These are phyloP conservation scores for Loxodonta africana DNA, from an alignment of 2,113 vertebrate species.

Conservation along the genomic window DNA sequence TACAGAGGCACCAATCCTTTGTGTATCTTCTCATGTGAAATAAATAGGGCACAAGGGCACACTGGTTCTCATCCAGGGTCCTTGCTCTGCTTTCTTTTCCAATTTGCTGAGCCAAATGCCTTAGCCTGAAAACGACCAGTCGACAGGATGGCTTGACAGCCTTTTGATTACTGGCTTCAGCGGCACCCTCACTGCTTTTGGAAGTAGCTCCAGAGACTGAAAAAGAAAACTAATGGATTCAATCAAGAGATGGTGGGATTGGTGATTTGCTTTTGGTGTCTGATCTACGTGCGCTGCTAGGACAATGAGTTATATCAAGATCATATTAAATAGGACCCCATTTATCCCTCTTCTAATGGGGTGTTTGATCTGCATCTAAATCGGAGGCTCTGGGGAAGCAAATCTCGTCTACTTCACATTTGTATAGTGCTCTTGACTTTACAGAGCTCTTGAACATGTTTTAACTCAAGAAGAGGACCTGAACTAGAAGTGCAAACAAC, in stretches of 20 bases:
- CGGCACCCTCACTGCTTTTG: neutral
- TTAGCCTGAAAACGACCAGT: constrained; percentile 8
- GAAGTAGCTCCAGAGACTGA: constrained; percentile 39
- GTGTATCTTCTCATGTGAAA: neutral
- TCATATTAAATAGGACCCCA: neutral
- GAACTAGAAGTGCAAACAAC: constrained; percentile 3
- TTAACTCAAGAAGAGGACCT: constrained; percentile 17
- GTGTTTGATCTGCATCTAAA: neutral
- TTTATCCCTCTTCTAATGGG: neutral
- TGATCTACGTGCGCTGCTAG: neutral
- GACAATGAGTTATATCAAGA: neutral
- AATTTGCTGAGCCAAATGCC: constrained; percentile 58
- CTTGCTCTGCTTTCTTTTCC: neutral
- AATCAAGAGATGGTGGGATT: neutral
- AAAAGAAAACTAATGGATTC: neutral
- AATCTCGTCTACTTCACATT: neutral
- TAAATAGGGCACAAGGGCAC: neutral
- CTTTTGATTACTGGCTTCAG: constrained; percentile 62
- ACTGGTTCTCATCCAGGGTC: neutral
- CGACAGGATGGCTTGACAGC: neutral
- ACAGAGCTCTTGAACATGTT: constrained; percentile 22
- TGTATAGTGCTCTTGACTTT: constrained; percentile 32
- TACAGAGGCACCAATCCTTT: neutral
- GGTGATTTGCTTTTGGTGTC: neutral
- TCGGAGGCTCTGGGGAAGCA: neutral